A percentile compares a stretch with the other conserved stretches of the same genome.
These are phyloP conservation scores for Paedocypris sp. DNA, from an alignment of 2,113 vertebrate species.

Conservation along the genomic window DNA sequence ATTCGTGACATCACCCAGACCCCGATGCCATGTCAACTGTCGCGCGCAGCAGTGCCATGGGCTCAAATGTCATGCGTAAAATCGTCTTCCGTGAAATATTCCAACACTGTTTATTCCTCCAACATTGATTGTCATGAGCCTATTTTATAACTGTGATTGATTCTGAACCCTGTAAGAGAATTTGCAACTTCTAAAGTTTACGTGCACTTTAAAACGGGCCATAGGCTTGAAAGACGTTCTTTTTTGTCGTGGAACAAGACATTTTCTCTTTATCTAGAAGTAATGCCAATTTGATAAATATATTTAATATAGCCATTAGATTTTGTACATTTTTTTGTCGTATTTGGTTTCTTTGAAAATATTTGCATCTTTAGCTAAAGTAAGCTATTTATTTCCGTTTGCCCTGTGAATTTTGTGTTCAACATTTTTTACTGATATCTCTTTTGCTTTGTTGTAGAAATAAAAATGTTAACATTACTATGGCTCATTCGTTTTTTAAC, in stretches of 20 bases:
- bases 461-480: conserved; percentile 42
- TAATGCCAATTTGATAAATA: conserved; percentile 73
- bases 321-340: conserved; percentile 47
- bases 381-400: conserved; percentile 86
- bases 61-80: conserved; percentile 55
- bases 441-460: conserved; percentile 62
- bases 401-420: conserved; percentile 69
- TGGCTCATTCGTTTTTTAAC: conserved; percentile 6
- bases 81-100: conserved; percentile 56
- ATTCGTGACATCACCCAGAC: conserved; percentile 50
- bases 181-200: conserved; percentile 63
- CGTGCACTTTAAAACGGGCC: conserved; percentile 83
- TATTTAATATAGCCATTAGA: conserved; percentile 72
- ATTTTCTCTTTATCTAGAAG: conserved; percentile 55
- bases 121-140: conserved; percentile 28
- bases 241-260: conserved; percentile 46
- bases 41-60: conserved; percentile 59
- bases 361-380: conserved; percentile 57
- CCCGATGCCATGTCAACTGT: conserved; percentile 59
- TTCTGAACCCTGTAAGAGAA: conserved; percentile 39
- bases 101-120: conserved; percentile 37
- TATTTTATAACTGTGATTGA: conserved; percentile 35
- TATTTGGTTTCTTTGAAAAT: conserved; percentile 39
- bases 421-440: conserved; percentile 75
- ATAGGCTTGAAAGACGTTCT: conserved; percentile 55